Evolutionary conservation across 1,140 invertebrate species (phyloP).

Genomic region (Drosophila subpulchrella): DNA sequence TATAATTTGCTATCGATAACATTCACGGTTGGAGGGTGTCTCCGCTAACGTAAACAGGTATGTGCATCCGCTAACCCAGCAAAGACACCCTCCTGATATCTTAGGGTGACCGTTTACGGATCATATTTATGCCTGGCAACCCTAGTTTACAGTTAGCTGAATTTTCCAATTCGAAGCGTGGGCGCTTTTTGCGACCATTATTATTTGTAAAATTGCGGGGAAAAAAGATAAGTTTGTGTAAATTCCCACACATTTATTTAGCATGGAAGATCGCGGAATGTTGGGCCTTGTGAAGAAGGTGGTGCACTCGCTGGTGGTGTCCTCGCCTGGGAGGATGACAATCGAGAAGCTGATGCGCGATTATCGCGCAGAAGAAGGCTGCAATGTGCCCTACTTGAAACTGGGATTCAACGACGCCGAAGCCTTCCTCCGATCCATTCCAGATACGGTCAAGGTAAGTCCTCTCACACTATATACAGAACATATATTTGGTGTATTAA

Average conservation of each 20-base stretch:
- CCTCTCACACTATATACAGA: not conserved
- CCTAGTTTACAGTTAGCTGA: constrained; percentile 3
- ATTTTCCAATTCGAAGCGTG: not conserved
- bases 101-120: too few relatives aligned
- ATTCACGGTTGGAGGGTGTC: too few relatives aligned
- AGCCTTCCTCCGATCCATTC: constrained; percentile 57
- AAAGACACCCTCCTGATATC: too few relatives aligned
- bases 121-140: not conserved
- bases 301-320: constrained; percentile 68
- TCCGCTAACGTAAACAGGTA: too few relatives aligned
- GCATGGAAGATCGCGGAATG: constrained; percentile 1
- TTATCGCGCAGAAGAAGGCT: constrained; percentile 58
- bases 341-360: constrained; percentile 57
- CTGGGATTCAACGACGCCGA: constrained; percentile 64
- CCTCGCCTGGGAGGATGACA: constrained; percentile 53
- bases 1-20: not conserved
- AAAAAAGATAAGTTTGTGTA: not conserved
- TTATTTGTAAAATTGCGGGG: not conserved
- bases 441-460: constrained; percentile 61
- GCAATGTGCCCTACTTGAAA: constrained; percentile 40
- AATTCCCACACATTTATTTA: not conserved
- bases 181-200: not conserved
- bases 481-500: not conserved
- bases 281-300: constrained; percentile 49
- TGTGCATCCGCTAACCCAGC: too few relatives aligned